Conservation (phyloP, 2,113 vertebrate species). For the Pristiophorus japonicus region DNA sequence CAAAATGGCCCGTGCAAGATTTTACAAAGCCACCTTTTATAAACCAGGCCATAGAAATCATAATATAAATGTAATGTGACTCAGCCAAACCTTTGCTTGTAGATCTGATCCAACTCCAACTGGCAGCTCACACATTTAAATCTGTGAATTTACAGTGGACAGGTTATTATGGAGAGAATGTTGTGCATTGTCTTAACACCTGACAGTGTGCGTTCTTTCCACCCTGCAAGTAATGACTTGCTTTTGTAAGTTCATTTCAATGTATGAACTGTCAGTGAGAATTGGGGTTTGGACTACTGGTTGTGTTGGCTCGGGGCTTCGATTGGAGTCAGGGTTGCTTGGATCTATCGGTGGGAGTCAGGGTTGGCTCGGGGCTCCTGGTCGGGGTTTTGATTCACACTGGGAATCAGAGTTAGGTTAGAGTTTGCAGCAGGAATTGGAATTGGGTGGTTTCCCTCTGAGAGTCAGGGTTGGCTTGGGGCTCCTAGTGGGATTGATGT, state of each 20-base stretch:
- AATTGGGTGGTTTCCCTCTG: background rate
- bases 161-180: background rate
- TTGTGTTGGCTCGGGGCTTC: background rate
- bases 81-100: background rate
- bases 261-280: background rate
- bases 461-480: too few relatives aligned
- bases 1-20: background rate
- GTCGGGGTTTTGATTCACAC: too few relatives aligned
- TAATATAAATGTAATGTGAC: background rate
- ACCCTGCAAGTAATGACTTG: background rate
- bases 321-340: background rate
- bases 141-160: background rate
- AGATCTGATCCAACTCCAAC: background rate
- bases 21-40: slow-evolving; percentile 1
- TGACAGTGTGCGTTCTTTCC: background rate
- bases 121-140: background rate
- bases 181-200: background rate
- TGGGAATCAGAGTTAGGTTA: background rate
- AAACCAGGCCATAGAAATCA: background rate
- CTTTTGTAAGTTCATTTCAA: background rate
- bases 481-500: background rate
- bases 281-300: background rate
- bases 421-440: background rate
- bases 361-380: background rate
- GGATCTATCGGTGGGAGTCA: background rate